Evolutionary conservation across 2,113 vertebrate genomes (phyloP).

Genomic region (Cololabis saira): DNA sequence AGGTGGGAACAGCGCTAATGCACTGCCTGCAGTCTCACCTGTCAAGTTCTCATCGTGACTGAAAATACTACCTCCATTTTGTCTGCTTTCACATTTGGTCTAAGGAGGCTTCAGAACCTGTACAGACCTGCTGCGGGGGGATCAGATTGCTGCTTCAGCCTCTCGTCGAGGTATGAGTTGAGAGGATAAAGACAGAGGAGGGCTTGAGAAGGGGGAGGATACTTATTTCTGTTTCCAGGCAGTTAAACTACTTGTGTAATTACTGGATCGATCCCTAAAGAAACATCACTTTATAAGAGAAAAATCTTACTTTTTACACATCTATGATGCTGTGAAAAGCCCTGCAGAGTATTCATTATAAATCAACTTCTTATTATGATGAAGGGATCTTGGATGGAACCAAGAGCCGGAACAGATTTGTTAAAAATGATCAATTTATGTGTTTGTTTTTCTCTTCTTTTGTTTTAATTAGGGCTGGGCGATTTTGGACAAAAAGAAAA

Average conservation of each 20-base stretch:
- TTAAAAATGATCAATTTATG: not conserved
- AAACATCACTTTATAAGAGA: not conserved
- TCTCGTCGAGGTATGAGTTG: conserved; percentile 36
- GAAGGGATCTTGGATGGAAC: not conserved
- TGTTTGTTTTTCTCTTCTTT: too few relatives aligned
- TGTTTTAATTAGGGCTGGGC: too few relatives aligned
- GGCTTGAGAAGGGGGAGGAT: conserved; percentile 30
- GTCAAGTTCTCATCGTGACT: conserved; percentile 60
- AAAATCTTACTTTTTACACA: conserved; percentile 15
- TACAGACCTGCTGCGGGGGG: conserved; percentile 53
- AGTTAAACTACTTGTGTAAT: conserved; percentile 31
- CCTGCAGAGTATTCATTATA: not conserved
- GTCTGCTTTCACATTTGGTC: conserved; percentile 50
- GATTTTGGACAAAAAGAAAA: too few relatives aligned
- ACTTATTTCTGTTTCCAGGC: conserved; percentile 42
- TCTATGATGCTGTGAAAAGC: conserved; percentile 1
- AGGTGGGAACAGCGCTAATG: conserved; percentile 59
- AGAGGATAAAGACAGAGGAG: conserved; percentile 37
- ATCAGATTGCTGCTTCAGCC: conserved; percentile 56
- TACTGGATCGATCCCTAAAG: conserved; percentile 25
- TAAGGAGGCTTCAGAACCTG: conserved; percentile 60
- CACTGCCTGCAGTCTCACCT: conserved; percentile 67
- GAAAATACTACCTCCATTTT: conserved; percentile 58
- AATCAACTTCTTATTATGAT: not conserved
- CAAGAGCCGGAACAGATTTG: not conserved